phyloP scores from a whole-genome alignment of 2,797 vertebrate genomes.

The Pampus argenteus region DNA sequence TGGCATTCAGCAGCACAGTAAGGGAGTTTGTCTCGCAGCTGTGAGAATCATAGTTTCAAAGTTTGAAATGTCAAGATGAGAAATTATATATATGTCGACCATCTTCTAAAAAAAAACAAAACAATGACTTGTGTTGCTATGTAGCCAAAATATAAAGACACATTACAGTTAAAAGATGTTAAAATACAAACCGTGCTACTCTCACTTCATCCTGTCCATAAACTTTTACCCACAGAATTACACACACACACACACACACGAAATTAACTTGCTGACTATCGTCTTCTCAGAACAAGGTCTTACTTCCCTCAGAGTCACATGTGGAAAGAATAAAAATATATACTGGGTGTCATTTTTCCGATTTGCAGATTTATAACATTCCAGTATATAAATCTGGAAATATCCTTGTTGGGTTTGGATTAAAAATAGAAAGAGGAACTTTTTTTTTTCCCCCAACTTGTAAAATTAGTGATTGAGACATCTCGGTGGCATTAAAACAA shows the following conservation, averaged over 20 bases:
- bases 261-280: slow-evolving; percentile 53
- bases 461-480: not conserved
- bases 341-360: not conserved
- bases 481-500: not conserved
- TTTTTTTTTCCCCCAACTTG: not conserved
- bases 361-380: not conserved
- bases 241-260: not conserved
- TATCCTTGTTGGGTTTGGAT: too few relatives aligned
- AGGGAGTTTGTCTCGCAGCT: slow-evolving; percentile 56
- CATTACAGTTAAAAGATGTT: slow-evolving; percentile 20
- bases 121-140: slow-evolving; percentile 2
- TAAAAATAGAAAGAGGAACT: not conserved
- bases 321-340: slow-evolving; percentile 29
- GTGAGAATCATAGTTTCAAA: slow-evolving; percentile 8
- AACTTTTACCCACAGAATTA: slow-evolving; percentile 16
- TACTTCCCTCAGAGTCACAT: slow-evolving; percentile 69
- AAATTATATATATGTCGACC: slow-evolving; percentile 31
- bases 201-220: not conserved
- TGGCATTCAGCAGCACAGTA: slow-evolving; percentile 52
- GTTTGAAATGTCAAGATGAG: slow-evolving; percentile 47
- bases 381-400: not conserved
- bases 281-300: slow-evolving; percentile 22
- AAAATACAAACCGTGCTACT: slow-evolving; percentile 26
- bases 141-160: slow-evolving; percentile 35
- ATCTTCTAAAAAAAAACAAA: slow-evolving; percentile 16